phyloP scores from a whole-genome alignment of 2,113 vertebrate species.

The Phaetusa simplex region DNA sequence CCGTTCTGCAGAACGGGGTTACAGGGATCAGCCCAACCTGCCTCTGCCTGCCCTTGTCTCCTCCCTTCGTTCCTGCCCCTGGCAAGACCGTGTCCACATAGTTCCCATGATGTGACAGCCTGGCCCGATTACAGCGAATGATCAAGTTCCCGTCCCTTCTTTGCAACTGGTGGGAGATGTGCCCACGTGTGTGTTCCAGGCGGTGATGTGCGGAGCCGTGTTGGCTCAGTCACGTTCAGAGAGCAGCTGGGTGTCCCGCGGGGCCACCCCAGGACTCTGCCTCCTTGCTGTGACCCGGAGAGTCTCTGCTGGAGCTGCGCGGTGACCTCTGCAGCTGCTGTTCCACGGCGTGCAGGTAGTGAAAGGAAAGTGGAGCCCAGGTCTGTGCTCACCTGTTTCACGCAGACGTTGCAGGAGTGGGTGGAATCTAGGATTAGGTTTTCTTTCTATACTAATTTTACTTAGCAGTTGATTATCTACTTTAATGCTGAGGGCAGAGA shows the following conservation, averaged over 20 bases:
- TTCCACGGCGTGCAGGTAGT: background rate
- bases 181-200: background rate
- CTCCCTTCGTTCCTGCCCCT: background rate
- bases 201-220: background rate
- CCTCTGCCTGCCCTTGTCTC: background rate
- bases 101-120: background rate
- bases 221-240: rapidly evolving
- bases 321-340: background rate
- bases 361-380: background rate
- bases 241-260: background rate
- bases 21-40: background rate
- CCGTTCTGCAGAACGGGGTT: background rate
- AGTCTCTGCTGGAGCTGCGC: background rate
- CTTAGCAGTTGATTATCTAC: background rate
- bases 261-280: background rate
- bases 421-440: background rate
- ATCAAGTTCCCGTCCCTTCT: background rate
- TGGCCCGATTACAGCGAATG: rapidly evolving
- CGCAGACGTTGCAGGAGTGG: background rate
- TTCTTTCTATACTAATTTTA: background rate
- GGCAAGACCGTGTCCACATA: background rate
- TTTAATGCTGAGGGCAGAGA: background rate
- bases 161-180: background rate
- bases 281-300: background rate
- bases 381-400: background rate